A percentile compares a stretch with the other conserved stretches of the same genome.
phyloP scores from a whole-genome alignment of 2,113 vertebrate genomes.

The Leptobrachium ailaonicum region DNA sequence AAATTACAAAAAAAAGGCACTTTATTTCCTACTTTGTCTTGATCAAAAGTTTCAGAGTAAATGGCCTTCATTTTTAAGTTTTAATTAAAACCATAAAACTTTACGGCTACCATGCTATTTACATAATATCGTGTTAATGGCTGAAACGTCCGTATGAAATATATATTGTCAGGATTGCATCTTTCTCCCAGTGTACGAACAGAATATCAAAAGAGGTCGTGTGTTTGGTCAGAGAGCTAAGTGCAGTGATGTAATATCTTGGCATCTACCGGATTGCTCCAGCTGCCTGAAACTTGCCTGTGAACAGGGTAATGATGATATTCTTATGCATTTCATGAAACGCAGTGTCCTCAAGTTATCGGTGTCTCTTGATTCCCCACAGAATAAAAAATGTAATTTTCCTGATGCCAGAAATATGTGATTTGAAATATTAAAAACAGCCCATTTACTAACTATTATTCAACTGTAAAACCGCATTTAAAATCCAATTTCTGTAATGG shows the following conservation, averaged over 20 bases:
- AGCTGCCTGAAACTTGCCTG: constrained; percentile 28
- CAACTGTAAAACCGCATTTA: no score
- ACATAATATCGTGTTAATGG: constrained; percentile 52
- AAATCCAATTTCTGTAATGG: no score
- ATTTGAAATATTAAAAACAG: no score
- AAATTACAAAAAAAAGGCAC: neutral
- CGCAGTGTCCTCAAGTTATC: constrained; percentile 19
- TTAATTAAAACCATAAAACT: constrained; percentile 49
- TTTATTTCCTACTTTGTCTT: neutral
- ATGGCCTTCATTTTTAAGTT: constrained; percentile 24
- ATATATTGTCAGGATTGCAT: constrained; percentile 50
- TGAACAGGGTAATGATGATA: constrained; percentile 11
- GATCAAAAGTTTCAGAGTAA: constrained; percentile 7
- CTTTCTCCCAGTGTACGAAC: constrained; percentile 23
- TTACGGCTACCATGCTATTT: constrained; percentile 47
- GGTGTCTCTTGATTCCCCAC: neutral
- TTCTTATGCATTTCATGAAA: constrained; percentile 23
- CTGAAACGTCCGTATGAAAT: constrained; percentile 41
- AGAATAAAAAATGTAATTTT: no score
- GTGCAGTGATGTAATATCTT: constrained; percentile 49
- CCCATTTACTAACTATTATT: no score
- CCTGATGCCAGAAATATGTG: no score
- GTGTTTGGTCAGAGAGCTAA: constrained; percentile 47
- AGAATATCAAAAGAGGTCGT: constrained; percentile 49
- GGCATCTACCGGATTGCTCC: constrained; percentile 12